Conservation (phyloP, 2,797 vertebrate genomes). For the Melanotaenia maccullochi region DNA sequence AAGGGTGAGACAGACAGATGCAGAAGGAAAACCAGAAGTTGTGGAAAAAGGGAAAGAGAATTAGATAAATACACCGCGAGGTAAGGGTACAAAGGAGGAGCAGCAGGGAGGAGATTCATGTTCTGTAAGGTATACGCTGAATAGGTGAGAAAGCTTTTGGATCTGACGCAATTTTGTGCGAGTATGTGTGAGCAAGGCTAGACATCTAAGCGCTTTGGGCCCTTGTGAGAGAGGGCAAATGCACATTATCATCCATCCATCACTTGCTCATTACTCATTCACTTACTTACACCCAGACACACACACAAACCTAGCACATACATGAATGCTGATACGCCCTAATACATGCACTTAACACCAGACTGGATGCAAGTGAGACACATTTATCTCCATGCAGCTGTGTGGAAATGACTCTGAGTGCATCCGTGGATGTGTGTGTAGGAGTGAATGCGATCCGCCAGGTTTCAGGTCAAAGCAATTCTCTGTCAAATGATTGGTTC, state of each 20-base stretch:
- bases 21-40: conserved; percentile 22
- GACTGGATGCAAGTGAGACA: conserved; percentile 74
- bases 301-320: conserved; percentile 49
- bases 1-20: conserved; percentile 50
- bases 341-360: conserved; percentile 81
- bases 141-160: conserved; percentile 34
- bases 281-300: conserved; percentile 76
- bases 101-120: conserved; percentile 36
- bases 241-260: conserved; percentile 80
- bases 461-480: conserved; percentile 78
- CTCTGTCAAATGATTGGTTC: conserved; percentile 76
- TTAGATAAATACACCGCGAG: conserved; percentile 42
- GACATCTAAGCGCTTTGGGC: conserved; percentile 60
- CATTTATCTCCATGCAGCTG: conserved; percentile 79
- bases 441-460: conserved; percentile 64
- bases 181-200: conserved; percentile 50
- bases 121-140: conserved; percentile 2
- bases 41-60: conserved; percentile 24
- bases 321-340: conserved; percentile 74
- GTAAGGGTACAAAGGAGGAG: conserved; percentile 29
- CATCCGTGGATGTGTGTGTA: conserved; percentile 45
- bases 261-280: conserved; percentile 79
- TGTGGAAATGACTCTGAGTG: conserved; percentile 73
- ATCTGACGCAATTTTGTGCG: conserved; percentile 37
- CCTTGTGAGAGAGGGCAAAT: conserved; percentile 70